Conservation (phyloP, 2,797 vertebrate genomes). For the Clamator glandarius region DNA sequence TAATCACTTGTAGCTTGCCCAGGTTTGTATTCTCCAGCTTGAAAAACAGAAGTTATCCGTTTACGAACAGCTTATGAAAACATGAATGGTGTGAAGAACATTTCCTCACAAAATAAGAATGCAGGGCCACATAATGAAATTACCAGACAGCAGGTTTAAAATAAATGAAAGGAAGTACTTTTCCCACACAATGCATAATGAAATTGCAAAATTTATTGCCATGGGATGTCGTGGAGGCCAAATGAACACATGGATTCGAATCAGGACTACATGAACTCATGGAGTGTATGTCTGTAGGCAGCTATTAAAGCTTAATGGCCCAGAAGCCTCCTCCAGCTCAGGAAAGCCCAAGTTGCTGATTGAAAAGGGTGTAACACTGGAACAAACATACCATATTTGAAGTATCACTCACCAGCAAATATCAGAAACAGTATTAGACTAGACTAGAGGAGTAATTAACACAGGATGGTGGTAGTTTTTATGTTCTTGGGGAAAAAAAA, state of each 20-base stretch:
- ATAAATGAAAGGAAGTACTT: slow-evolving; percentile 28
- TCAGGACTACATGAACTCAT: neutral
- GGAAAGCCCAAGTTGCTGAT: neutral
- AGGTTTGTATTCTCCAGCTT: neutral
- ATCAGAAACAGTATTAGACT: neutral
- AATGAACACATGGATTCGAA: neutral
- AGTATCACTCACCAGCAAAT: neutral
- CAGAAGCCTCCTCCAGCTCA: slow-evolving; percentile 7
- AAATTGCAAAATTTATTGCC: neutral
- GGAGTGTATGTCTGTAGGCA: neutral
- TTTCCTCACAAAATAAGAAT: neutral
- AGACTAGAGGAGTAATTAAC: neutral
- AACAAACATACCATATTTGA: neutral
- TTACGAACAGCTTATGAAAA: slow-evolving; percentile 1
- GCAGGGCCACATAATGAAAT: neutral
- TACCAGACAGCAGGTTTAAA: neutral
- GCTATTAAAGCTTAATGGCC: neutral
- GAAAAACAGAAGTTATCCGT: neutral
- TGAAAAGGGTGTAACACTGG: neutral
- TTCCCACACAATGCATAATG: neutral
- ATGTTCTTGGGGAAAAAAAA: neutral
- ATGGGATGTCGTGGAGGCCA: neutral
- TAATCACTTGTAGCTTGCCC: neutral
- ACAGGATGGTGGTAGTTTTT: neutral
- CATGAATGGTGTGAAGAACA: neutral